Base-by-base conservation (phyloP, 2,888 invertebrate genomes). In the Gerosis bhagava region DNA sequence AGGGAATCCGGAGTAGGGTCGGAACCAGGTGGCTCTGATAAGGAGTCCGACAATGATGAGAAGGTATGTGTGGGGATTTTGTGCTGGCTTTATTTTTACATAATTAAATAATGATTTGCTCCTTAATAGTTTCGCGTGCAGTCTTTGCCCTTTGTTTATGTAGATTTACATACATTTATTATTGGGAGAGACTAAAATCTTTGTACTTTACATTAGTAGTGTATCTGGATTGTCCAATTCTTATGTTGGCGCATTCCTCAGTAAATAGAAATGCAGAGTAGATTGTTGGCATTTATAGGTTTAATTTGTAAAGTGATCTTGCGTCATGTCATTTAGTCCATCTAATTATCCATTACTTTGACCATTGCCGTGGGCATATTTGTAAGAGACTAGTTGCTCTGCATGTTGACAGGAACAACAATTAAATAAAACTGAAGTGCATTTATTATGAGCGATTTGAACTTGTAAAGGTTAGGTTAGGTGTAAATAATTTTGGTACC, bases 11-110 rank as follows among this genome's bases (percentile, higher is more conserved):
- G 93, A 46, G 95, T 94, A 32, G 95, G 95, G 2, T 86, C 88
- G 17, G 97, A 97, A 73, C 93, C 94, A 43, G 94, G 93, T 15
- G 96, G 95, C 54, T 94, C 94, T 17, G 96, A 95, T 70, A 94
- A 94, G 64, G 97, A 97, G 63, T 96, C 96, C 11, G 97, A 97
- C 68, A 94, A 93, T 72, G 96, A 97, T 76, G 96, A 96, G 73
- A 96, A 96, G 95, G 96, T 96, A 91, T 89, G 34, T 34, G 2
- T 1, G 19, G 19, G 3, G 2, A 17, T 32, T 32, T 19, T 6
- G 6, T 19, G 3, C 19, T 19, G 19, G 21, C 21, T 32, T 37
- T 22, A 43, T 35, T 31, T 50, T 42, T 26, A 41, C 43, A 40
- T 39, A 25, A 43, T 34, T 46, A 42, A 17, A 31, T 36, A 8